These are phyloP conservation scores for Ammodramus savannarum DNA, from an alignment of 2,113 vertebrate genomes.

Conservation along the genomic window DNA sequence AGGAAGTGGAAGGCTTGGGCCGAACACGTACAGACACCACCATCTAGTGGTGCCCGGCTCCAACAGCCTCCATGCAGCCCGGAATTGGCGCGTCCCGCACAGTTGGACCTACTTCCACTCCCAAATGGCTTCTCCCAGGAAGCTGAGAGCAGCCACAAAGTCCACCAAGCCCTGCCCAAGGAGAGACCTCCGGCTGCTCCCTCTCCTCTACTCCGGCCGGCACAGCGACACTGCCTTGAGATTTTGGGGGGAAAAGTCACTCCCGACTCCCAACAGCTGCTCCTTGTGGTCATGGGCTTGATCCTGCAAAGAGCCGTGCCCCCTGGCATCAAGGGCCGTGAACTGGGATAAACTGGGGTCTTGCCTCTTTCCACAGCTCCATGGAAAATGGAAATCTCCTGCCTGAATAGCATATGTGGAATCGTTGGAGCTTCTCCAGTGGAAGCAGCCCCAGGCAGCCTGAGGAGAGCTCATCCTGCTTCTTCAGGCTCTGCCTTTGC, in stretches of 20 bases:
- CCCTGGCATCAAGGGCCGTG: not conserved
- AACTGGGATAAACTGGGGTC: not conserved
- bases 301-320: not conserved
- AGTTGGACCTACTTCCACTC: rapidly evolving
- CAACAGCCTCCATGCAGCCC: not conserved
- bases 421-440: not conserved
- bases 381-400: not conserved
- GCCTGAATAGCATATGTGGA: rapidly evolving
- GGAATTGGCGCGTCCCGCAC: rapidly evolving
- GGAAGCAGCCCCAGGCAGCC: not conserved
- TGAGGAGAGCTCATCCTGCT: not conserved
- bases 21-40: not conserved
- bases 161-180: no score
- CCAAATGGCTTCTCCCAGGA: not conserved
- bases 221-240: not conserved
- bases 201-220: rapidly evolving
- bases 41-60: not conserved
- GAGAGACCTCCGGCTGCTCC: not conserved
- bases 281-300: not conserved
- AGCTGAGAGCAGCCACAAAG: not conserved
- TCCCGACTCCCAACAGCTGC: not conserved
- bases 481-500: not conserved
- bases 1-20: not conserved
- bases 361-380: not conserved
- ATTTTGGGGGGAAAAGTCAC: not conserved